These are phyloP conservation scores for Octodon degus DNA, from an alignment of 2,113 vertebrate species.

Conservation along the genomic window DNA sequence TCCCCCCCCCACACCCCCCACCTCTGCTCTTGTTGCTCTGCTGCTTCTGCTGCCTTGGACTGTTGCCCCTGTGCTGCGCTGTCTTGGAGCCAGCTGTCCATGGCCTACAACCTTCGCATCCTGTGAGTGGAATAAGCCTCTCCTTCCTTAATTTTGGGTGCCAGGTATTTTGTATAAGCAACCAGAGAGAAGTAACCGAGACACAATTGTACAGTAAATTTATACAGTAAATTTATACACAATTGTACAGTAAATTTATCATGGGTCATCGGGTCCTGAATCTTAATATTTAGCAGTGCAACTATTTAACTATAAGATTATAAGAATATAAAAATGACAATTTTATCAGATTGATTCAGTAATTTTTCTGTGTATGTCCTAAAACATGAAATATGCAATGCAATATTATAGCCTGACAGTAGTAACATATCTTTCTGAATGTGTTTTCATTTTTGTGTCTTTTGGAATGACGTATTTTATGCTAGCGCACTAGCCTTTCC, in stretches of 20 bases:
- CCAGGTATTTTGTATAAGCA: too few relatives aligned
- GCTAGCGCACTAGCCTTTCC: background rate
- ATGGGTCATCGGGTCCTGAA: background rate
- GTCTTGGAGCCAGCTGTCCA: too few relatives aligned
- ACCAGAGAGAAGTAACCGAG: too few relatives aligned
- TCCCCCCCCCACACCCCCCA: too few relatives aligned
- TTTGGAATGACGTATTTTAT: background rate
- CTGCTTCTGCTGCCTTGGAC: too few relatives aligned
- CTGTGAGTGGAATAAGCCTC: too few relatives aligned
- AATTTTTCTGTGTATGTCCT: background rate
- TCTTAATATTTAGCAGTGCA: background rate
- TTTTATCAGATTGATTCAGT: background rate
- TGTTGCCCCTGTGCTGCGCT: too few relatives aligned
- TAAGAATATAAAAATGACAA: background rate
- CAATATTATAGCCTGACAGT: background rate
- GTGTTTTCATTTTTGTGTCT: background rate
- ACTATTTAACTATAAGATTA: background rate
- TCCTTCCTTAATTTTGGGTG: too few relatives aligned
- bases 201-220: background rate
- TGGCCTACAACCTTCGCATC: too few relatives aligned
- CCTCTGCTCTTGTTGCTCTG: too few relatives aligned
- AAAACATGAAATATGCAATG: background rate
- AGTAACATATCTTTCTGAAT: background rate
- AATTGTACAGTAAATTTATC: background rate
- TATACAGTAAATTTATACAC: too few relatives aligned